Conservation (phyloP, 2,113 vertebrate species). For the Chiloscyllium plagiosum region DNA sequence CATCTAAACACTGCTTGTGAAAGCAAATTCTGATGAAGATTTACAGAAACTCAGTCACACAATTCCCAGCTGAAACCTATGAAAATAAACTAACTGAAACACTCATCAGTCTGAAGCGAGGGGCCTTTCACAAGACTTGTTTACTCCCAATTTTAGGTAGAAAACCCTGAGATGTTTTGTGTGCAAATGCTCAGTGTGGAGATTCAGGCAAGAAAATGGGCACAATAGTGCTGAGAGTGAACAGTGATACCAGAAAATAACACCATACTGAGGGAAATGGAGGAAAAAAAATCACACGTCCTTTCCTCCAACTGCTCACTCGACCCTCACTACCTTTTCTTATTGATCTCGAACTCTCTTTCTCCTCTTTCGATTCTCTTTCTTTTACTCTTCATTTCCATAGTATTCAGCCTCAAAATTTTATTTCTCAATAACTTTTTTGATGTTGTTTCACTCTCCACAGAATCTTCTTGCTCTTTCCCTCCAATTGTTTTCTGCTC, state of each 20-base stretch:
- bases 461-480: not conserved
- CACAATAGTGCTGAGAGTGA: not conserved
- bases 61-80: not conserved
- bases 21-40: not conserved
- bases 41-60: not conserved
- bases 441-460: not conserved
- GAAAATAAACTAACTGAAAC: slow-evolving; percentile 14
- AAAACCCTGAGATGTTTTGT: not conserved
- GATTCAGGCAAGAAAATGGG: not conserved
- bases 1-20: not conserved
- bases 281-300: not conserved
- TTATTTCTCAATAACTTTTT: not conserved
- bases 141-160: not conserved
- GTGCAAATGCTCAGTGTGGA: not conserved
- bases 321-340: not conserved
- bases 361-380: not conserved
- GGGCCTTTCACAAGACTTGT: not conserved
- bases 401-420: not conserved
- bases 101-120: not conserved
- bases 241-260: not conserved
- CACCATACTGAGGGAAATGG: not conserved
- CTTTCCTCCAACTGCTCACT: not conserved
- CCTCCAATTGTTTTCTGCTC: not conserved
- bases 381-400: not conserved
- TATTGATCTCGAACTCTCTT: not conserved